Evolutionary conservation across 1,140 invertebrate genomes (phyloP).

Genomic region (Helicoverpa armigera): DNA sequence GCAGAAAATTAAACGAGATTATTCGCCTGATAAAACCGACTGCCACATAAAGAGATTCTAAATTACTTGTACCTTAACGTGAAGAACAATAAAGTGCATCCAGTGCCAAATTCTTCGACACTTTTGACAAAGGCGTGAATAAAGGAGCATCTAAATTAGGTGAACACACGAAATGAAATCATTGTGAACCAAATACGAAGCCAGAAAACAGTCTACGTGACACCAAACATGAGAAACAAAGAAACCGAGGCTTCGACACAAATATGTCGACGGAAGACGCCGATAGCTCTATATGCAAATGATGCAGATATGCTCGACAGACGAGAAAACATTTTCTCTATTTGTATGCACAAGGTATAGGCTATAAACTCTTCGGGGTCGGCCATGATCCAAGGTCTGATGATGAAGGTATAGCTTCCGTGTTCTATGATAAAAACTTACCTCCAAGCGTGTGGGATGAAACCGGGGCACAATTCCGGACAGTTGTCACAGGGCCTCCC

Average conservation of each 20-base stretch:
- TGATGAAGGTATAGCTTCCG: constrained; percentile 35
- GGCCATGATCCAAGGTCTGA: constrained; percentile 27
- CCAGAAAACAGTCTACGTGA: constrained; percentile 5
- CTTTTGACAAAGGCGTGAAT: background rate
- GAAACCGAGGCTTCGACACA: background rate
- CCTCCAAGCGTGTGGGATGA: constrained; percentile 94
- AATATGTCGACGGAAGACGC: constrained; percentile 3
- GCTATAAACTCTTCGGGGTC: constrained; percentile 12
- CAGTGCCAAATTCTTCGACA: constrained; percentile 5
- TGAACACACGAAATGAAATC: constrained; percentile 7
- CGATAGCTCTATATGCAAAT: constrained; percentile 39
- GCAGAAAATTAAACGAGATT: no score
- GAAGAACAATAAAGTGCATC: background rate
- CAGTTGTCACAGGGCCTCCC: constrained; percentile 94
- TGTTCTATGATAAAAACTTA: constrained; percentile 81
- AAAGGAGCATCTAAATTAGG: constrained; percentile 1
- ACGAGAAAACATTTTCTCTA: constrained; percentile 28
- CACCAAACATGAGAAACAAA: constrained; percentile 17
- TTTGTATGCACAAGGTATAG: constrained; percentile 41
- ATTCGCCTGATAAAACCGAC: background rate
- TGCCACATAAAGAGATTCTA: background rate
- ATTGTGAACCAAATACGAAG: constrained; percentile 34
- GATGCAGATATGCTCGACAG: background rate
- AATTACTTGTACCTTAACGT: background rate
- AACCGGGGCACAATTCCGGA: constrained; percentile 92